Evolutionary conservation across 2,888 invertebrate species (phyloP), one percentile per base, ranked within the genome.

Genomic region (Drepana falcataria): DNA sequence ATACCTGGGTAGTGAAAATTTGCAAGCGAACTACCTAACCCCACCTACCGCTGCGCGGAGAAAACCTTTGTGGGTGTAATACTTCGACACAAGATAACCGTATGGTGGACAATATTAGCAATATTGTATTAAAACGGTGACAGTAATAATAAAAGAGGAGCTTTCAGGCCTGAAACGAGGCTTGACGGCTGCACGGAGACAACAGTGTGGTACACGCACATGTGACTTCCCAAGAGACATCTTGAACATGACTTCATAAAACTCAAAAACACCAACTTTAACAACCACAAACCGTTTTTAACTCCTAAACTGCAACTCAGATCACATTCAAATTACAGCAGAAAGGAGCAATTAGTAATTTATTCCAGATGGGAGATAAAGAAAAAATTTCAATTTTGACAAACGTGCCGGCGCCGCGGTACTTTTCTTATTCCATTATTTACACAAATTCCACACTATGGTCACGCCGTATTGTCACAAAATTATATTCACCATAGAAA

Each of bases 391-490:
- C 78, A 76, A 79, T 77, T 81, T 83, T 91, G 89, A 85, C 89
- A 89, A 88, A 87, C 82, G 87, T 85, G 87, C 87, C 90, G 90
- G 90, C 77, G 83, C 86, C 87, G 85, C 84, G 77, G 79, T 75
- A 75, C 71, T 73, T 71, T 69, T 59, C 74, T 75, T 77, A 72
- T 82, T 82, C 77, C 71, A 65, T 77, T 78, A 77, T 82, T 84
- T 82, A 81, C 89, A 89, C 89, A 81, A 78, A 75, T 79, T 79
- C 77, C 87, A 87, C 89, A 85, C 74, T 69, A 75, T 77, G 67
- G 68, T 69, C 71, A 62, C 62, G 77, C 69, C 66, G 69, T 74
- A 72, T 74, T 79, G 75, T 75, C 86, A 87, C 87, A 83, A 71
- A 83, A 78, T 83, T 80, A 77, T 75, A 71, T 81, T 81, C 89